Conservation (phyloP, 2,888 invertebrate species). For the Oeneis ivallda region DNA sequence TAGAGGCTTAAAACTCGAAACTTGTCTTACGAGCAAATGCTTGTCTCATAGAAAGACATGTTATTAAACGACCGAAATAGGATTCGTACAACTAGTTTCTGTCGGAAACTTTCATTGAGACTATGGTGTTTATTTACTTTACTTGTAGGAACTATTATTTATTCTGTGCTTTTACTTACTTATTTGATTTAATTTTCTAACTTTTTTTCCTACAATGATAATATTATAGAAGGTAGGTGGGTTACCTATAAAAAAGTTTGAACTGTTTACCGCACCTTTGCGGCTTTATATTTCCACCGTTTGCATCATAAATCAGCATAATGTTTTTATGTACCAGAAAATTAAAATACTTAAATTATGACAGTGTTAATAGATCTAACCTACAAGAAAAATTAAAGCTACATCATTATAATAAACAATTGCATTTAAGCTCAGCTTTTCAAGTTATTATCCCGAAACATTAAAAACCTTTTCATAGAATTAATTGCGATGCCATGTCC, state of each 20-base stretch:
- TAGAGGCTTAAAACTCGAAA: constrained; percentile 12
- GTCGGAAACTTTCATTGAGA: not conserved
- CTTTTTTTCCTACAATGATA: too few relatives aligned
- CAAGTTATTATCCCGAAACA: constrained; percentile 17
- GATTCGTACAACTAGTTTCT: not conserved
- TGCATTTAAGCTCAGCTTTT: constrained; percentile 9
- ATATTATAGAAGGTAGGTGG: too few relatives aligned
- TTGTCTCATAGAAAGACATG: constrained; percentile 10
- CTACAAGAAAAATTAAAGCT: not conserved
- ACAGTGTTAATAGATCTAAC: not conserved
- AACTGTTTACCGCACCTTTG: too few relatives aligned
- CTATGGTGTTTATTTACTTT: not conserved
- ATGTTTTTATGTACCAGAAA: not conserved
- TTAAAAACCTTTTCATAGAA: constrained; percentile 54
- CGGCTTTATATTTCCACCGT: too few relatives aligned
- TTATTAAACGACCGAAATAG: constrained; percentile 10
- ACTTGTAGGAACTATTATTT: too few relatives aligned
- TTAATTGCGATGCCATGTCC: constrained; percentile 61
- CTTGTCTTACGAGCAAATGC: constrained; percentile 10
- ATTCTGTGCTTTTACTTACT: too few relatives aligned
- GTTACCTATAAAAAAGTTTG: too few relatives aligned
- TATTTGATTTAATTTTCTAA: not conserved
- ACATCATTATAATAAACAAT: constrained; percentile 4
- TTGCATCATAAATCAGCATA: too few relatives aligned
- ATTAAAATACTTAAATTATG: not conserved